Evolutionary conservation across 53 echinoderm and acorn worm species (phyloP).

Genomic region (Echinarachnius parma): DNA sequence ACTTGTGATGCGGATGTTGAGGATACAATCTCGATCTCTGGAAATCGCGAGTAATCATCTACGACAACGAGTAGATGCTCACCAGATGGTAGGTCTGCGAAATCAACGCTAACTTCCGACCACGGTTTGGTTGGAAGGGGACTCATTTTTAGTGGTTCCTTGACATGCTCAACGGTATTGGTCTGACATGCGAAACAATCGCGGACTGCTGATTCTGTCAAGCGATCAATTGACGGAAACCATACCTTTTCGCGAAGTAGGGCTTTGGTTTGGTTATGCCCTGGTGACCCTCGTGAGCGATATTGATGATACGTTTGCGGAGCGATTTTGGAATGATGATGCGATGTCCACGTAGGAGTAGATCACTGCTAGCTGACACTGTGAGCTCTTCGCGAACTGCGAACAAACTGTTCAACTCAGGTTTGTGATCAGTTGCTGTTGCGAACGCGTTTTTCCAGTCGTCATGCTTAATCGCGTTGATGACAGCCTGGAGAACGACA

Average conservation of each 20-base stretch:
- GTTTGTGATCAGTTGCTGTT: neutral
- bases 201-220: conserved; percentile 34
- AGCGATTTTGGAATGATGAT: conserved; percentile 54
- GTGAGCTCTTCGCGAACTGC: conserved; percentile 52
- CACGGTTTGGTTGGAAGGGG: conserved; percentile 35
- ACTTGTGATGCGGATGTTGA: conserved; percentile 44
- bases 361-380: conserved; percentile 19
- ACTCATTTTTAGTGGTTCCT: conserved; percentile 54
- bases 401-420: conserved; percentile 27
- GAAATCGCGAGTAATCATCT: conserved; percentile 46
- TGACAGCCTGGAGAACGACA: conserved; percentile 7
- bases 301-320: conserved; percentile 44
- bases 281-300: conserved; percentile 70
- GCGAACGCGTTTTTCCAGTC: conserved; percentile 26
- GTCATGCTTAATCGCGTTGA: neutral
- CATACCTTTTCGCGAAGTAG: conserved; percentile 54
- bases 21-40: conserved; percentile 47
- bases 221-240: conserved; percentile 59
- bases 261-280: conserved; percentile 54
- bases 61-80: conserved; percentile 56
- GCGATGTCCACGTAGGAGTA: conserved; percentile 60
- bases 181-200: conserved; percentile 61
- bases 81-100: conserved; percentile 52
- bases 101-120: conserved; percentile 63
- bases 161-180: conserved; percentile 32